These are phyloP conservation scores for Psammodynastes pulverulentus DNA, from an alignment of 2,113 vertebrate species.

Conservation along the genomic window DNA sequence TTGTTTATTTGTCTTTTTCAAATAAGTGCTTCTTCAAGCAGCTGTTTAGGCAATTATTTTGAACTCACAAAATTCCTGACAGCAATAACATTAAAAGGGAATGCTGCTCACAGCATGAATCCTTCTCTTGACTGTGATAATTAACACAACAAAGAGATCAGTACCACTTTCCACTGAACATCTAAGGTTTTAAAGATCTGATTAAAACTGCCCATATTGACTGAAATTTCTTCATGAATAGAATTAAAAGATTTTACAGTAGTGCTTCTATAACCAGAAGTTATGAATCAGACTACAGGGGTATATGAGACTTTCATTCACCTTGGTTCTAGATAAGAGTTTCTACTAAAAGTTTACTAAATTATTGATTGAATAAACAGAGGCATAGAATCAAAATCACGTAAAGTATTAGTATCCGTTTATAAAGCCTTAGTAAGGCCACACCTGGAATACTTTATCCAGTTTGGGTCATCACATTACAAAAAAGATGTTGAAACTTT, in stretches of 20 bases:
- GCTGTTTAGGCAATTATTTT: conserved; percentile 19
- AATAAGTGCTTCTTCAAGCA: conserved; percentile 23
- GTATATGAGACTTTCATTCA: neutral
- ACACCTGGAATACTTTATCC: no score
- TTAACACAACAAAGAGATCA: conserved; percentile 27
- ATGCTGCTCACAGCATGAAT: neutral
- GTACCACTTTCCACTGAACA: conserved; percentile 35
- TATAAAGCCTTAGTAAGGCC: no score
- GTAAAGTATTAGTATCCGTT: no score
- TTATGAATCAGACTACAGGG: neutral
- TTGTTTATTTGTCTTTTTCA: neutral
- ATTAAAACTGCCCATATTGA: conserved; percentile 18
- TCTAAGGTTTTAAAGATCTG: conserved; percentile 32
- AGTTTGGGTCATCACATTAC: no score
- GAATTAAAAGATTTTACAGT: neutral
- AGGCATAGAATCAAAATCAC: no score
- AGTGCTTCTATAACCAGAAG: neutral
- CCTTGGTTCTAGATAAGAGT: neutral
- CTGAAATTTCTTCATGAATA: conserved; percentile 17
- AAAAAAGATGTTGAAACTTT: no score
- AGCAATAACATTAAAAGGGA: conserved; percentile 2
- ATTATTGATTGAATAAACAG: no score
- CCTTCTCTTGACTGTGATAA: conserved; percentile 19
- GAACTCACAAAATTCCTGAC: neutral
- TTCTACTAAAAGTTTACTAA: neutral